These are phyloP conservation scores for Tetragonisca angustula DNA, from an alignment of 2,888 invertebrate species.

Conservation along the genomic window DNA sequence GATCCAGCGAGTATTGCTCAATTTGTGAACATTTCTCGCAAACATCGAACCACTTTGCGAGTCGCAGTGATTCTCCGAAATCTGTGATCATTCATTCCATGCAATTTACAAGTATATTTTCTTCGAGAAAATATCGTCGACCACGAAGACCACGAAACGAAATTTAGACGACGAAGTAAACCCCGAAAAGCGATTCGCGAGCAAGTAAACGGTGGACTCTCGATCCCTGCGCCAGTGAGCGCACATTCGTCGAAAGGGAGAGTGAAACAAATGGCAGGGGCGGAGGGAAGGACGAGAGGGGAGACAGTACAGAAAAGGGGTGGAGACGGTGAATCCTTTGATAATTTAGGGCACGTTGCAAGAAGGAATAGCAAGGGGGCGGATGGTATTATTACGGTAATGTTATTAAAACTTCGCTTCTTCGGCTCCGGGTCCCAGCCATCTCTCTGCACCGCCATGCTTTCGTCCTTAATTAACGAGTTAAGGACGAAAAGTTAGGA, in stretches of 20 bases:
- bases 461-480: slow-evolving; percentile 77
- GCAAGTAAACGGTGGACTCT: no score
- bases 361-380: slow-evolving; percentile 60
- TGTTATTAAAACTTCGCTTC: slow-evolving; percentile 77
- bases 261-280: slow-evolving; percentile 39
- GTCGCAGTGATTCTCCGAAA: no score
- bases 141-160: no score
- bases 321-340: slow-evolving; percentile 63
- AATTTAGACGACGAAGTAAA: no score
- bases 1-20: no score
- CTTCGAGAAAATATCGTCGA: no score
- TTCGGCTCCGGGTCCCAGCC: slow-evolving; percentile 51
- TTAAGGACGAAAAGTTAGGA: slow-evolving; percentile 77
- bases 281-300: not conserved
- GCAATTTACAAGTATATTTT: no score
- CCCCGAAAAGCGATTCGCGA: no score
- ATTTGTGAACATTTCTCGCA: no score
- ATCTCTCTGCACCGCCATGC: slow-evolving; percentile 53
- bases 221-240: not conserved
- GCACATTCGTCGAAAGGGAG: slow-evolving; percentile 56
- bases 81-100: no score
- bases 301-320: slow-evolving; percentile 15
- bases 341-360: slow-evolving; percentile 72
- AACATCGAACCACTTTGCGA: no score
- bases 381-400: slow-evolving; percentile 77